phyloP scores from a whole-genome alignment of 2,113 vertebrate genomes.

The Hippopotamus amphibius region DNA sequence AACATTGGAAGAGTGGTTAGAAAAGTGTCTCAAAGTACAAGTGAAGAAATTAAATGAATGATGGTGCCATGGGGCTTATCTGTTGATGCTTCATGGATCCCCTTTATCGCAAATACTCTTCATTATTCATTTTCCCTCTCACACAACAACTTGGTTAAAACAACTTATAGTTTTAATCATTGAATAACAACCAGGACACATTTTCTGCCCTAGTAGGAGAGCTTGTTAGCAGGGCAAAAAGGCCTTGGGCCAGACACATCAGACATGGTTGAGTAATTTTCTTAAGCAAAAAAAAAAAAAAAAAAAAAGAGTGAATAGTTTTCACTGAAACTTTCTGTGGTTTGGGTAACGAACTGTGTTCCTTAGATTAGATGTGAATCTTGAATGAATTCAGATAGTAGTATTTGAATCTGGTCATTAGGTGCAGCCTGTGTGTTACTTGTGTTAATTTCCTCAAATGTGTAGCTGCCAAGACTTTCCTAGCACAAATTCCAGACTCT shows the following conservation, averaged over 20 bases:
- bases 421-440: rapidly evolving
- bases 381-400: neutral
- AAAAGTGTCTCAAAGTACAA: neutral
- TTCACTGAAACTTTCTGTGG: neutral
- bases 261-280: neutral
- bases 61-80: neutral
- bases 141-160: neutral
- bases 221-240: neutral
- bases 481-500: neutral
- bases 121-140: neutral
- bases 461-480: neutral
- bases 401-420: neutral
- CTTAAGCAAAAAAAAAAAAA: neutral
- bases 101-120: neutral
- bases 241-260: neutral
- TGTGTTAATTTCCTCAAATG: neutral
- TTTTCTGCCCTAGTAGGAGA: neutral
- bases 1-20: neutral
- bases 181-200: neutral
- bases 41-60: neutral
- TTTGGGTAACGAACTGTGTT: neutral
- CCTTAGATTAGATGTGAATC: neutral
- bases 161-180: neutral
- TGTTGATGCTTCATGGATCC: neutral
- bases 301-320: neutral